A percentile compares a stretch with the other conserved stretches of the same genome.
phyloP scores from a whole-genome alignment of 35 echinoderm and acorn worm genomes.

The Apostichopus californicus region DNA sequence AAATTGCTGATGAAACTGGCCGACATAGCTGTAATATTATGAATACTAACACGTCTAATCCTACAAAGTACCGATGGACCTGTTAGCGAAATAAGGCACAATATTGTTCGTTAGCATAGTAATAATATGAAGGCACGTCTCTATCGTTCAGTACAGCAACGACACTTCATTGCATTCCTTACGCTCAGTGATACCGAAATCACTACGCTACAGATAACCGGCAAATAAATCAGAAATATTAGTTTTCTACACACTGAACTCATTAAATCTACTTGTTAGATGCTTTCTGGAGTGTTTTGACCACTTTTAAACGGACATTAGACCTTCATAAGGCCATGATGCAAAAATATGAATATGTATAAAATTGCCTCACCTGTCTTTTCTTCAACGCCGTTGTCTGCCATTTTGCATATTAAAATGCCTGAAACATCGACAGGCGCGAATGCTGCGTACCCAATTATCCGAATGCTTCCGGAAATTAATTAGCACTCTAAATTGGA shows the following conservation, averaged over 20 bases:
- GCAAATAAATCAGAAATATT: background rate
- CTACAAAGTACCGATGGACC: no score
- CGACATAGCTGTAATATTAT: no score
- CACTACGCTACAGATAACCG: background rate
- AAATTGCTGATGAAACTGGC: no score
- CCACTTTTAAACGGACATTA: conserved; percentile 9
- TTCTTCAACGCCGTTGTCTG: conserved; percentile 58
- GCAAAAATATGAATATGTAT: conserved; percentile 62
- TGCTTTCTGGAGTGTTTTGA: conserved; percentile 22
- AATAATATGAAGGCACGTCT: background rate
- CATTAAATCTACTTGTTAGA: background rate
- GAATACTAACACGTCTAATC: no score
- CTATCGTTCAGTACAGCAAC: background rate
- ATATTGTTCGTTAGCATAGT: no score
- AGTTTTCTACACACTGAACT: background rate
- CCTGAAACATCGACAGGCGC: background rate
- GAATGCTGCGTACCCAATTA: background rate
- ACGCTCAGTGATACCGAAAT: conserved; percentile 29
- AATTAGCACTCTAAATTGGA: background rate
- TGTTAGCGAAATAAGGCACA: no score
- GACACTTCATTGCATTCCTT: conserved; percentile 8
- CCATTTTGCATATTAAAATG: conserved; percentile 65
- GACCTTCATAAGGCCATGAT: conserved; percentile 34
- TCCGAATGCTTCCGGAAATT: conserved; percentile 54
- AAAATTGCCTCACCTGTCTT: conserved; percentile 60